phyloP scores from a whole-genome alignment of 1,140 invertebrate species.

The Colletes gigas region DNA sequence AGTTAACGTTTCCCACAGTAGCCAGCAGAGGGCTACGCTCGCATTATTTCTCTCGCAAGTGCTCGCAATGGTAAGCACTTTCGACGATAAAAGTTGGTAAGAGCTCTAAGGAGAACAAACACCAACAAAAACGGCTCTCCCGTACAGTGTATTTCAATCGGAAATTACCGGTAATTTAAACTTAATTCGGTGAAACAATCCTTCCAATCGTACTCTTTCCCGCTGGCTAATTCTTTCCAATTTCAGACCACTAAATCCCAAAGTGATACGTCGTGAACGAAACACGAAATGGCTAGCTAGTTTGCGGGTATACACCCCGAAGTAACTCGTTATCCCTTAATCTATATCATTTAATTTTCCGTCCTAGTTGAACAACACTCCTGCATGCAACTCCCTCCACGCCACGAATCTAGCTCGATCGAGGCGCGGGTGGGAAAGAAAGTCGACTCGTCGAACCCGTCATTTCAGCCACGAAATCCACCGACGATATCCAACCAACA shows the following conservation, averaged over 20 bases:
- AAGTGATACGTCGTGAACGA: background rate
- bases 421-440: background rate
- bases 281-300: conserved; percentile 10
- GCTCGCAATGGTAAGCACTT: no score
- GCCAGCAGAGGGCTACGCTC: no score
- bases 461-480: background rate
- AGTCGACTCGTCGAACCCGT: background rate
- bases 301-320: background rate
- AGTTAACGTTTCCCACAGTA: no score
- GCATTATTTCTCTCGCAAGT: no score
- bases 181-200: no score
- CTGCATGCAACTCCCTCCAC: background rate
- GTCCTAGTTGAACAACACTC: conserved; percentile 1
- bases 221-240: background rate
- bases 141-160: no score
- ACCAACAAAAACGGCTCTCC: no score
- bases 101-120: no score
- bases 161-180: no score
- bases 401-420: background rate
- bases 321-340: conserved; percentile 26
- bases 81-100: no score
- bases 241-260: background rate
- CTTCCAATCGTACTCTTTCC: no score
- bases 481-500: background rate
- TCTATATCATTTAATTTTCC: conserved; percentile 24